A percentile compares a stretch with the other conserved stretches of the same genome.
Evolutionary conservation across 2,888 invertebrate genomes (phyloP).

Genomic region (Pantelozetes paolii): DNA sequence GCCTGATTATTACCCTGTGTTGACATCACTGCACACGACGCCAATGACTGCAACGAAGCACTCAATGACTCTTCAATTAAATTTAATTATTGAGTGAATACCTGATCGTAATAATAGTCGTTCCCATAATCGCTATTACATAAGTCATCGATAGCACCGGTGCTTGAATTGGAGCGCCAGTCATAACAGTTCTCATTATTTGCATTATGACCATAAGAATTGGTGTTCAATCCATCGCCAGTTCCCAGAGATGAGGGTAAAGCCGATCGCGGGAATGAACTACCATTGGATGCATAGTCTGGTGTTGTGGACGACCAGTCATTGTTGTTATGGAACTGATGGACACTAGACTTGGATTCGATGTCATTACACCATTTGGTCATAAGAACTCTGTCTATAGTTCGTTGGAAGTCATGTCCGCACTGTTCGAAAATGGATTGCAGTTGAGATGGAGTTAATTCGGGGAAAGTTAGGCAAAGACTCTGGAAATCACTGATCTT

Average conservation of each 20-base stretch:
- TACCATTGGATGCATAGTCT: conserved; percentile 25
- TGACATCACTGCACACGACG: conserved; percentile 30
- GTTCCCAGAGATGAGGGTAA: not conserved
- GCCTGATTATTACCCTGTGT: conserved; percentile 28
- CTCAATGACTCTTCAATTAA: no score
- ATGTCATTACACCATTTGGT: conserved; percentile 38
- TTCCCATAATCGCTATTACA: conserved; percentile 3
- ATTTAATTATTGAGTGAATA: not conserved
- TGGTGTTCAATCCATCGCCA: not conserved
- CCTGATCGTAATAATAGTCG: conserved; percentile 23
- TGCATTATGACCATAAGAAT: not conserved
- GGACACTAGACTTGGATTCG: conserved; percentile 20
- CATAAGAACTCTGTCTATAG: conserved; percentile 39
- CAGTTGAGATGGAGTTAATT: conserved; percentile 33
- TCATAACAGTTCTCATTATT: conserved; percentile 14
- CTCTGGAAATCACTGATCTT: conserved; percentile 39
- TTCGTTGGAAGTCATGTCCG: conserved; percentile 38
- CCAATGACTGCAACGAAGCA: not conserved
- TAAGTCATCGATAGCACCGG: not conserved
- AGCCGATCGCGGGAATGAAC: not conserved
- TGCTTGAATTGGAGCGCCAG: not conserved
- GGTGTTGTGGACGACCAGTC: conserved; percentile 20
- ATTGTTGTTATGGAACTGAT: conserved; percentile 19
- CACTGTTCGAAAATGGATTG: conserved; percentile 40
- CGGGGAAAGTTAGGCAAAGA: conserved; percentile 38